Conservation (phyloP, 1,140 invertebrate genomes). For the Coenobita brevimanus region DNA sequence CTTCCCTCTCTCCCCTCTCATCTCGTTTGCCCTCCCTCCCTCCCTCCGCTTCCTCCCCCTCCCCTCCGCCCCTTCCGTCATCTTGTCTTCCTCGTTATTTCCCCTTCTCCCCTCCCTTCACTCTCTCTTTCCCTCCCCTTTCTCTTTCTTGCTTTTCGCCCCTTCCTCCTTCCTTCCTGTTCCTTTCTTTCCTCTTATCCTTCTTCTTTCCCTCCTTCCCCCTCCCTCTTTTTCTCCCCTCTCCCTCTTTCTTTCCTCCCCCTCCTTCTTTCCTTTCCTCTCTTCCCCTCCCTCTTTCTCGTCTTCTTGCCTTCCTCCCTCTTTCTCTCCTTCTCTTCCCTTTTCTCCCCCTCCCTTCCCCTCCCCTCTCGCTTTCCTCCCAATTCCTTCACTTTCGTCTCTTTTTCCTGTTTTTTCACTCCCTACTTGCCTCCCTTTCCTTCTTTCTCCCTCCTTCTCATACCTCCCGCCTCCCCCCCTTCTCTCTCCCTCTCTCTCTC, state of each 20-base stretch:
- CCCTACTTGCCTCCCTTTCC: not conserved
- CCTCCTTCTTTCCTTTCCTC: not conserved
- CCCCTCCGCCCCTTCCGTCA: not conserved
- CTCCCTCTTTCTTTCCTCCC: not conserved
- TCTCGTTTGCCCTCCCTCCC: too few species aligned
- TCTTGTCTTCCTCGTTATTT: not conserved
- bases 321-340: slow-evolving; percentile 1
- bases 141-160: not conserved
- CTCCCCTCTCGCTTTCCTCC: not conserved
- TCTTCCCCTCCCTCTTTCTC: not conserved
- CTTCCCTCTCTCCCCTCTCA: too few species aligned
- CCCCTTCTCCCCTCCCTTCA: too few species aligned
- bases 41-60: too few species aligned
- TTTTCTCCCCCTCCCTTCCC: not conserved
- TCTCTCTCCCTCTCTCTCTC: too few species aligned
- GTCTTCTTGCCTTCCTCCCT: too few species aligned
- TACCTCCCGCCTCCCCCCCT: not conserved
- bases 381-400: too few species aligned
- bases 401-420: not conserved
- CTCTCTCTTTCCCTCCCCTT: not conserved
- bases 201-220: not conserved
- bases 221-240: not conserved
- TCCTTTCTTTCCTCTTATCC: too few species aligned
- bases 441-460: not conserved
- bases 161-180: not conserved